A percentile compares a stretch with the other conserved stretches of the same genome.
Conservation (phyloP, 2,113 vertebrate species). For the Daboia siamensis region DNA sequence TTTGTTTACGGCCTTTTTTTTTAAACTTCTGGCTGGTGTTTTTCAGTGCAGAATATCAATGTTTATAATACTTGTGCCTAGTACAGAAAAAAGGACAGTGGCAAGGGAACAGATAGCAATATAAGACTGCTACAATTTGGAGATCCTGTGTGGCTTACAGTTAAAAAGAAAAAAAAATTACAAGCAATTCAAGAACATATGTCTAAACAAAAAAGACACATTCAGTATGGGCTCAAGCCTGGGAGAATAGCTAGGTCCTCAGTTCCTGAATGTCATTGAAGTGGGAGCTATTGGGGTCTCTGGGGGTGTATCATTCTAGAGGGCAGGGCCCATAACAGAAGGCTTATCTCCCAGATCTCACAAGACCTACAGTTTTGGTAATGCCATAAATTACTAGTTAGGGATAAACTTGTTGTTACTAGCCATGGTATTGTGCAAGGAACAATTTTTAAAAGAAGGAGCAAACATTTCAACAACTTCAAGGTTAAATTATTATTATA, state of each 20-base stretch:
- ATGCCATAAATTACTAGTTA: not conserved
- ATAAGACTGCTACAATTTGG: not conserved
- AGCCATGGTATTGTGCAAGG: not conserved
- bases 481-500: not conserved
- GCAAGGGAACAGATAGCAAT: not conserved
- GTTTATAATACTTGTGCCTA: not conserved
- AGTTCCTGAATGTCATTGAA: not conserved
- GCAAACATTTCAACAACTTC: not conserved
- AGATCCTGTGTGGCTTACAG: not conserved
- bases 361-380: not conserved
- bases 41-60: not conserved
- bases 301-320: not conserved
- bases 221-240: not conserved
- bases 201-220: not conserved
- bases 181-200: not conserved
- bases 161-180: not conserved
- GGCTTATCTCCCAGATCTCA: not conserved
- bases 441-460: not conserved
- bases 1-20: not conserved
- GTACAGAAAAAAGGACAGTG: not conserved
- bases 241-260: not conserved
- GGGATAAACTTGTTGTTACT: not conserved
- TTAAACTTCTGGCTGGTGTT: not conserved
- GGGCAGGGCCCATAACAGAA: not conserved
- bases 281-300: not conserved